Base-by-base conservation (phyloP, 2,888 invertebrate species). In the Prosopocoilus inquinatus region DNA sequence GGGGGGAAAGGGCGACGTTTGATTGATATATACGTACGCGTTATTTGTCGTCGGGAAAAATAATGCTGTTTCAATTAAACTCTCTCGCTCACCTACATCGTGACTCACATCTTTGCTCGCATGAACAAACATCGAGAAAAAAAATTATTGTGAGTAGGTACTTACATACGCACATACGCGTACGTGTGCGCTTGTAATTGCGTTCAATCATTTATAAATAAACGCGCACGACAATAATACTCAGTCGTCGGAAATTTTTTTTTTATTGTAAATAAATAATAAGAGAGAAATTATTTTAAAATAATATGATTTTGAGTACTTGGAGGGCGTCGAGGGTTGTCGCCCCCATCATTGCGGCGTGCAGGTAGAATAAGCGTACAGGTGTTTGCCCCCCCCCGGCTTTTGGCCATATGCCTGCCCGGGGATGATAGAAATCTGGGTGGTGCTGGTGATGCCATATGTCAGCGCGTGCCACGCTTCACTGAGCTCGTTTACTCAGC, bases 401-500 rank as follows among this genome's bases (percentile, higher is more conserved):
- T 28, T 28, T 28, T 49, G 62, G 63, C 56, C 66, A 66, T 67
- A 64, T 63, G 65, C 61, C 57, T 53, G 58, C 56, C 55, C 55
- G 53, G 64, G 64, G 64, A 63, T 64, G 65, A 62, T 64, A 64
- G 61, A 66, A 67, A 67, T 67, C 67, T 67, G 67, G 61, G 56
- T 63, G 58, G 63, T 66, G 67, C 64, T 67, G 66, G 67, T 65
- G 65, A 64, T 63, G 64, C 70, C 71, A 70, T 71, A 71, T 71
- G 71, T 66, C 68, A 67, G 61, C 60, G 62, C 61, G 57, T 63
- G 67, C 66, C 64, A 64, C 64, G 67, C 66, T 66, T 63, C 61
- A 67, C 64, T 63, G 63, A 63, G 56, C 64, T 50, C 59, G 66
- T 68, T 67, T 28, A 28, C 20, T 7, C 20, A 28, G 20, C 3